Conservation (phyloP, 2,113 vertebrate genomes). For the Mormoops blainvillei region DNA sequence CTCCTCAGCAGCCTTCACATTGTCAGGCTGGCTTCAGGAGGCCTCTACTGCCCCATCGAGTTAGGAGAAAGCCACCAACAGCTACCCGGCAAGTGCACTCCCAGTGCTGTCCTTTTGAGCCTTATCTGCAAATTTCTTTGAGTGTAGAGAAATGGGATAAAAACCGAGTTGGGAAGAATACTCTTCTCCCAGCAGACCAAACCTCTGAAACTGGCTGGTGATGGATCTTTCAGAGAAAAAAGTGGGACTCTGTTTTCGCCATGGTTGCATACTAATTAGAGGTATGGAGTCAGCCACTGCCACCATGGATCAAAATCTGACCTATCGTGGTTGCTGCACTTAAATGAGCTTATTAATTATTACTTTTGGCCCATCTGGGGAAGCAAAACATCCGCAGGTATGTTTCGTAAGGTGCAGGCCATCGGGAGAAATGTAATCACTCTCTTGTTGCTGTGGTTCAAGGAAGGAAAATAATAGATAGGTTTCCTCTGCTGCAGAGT, state of each 20-base stretch:
- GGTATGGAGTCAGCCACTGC: not conserved
- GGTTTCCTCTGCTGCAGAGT: not conserved
- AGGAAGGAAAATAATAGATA: not conserved
- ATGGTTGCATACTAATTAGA: slow-evolving; percentile 26
- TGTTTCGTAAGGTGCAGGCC: not conserved
- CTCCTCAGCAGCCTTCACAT: not conserved
- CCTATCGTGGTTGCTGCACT: not conserved
- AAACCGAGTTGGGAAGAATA: not conserved
- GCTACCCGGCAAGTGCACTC: not conserved
- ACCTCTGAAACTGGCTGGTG: slow-evolving; percentile 26
- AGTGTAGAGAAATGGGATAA: not conserved
- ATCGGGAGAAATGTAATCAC: not conserved
- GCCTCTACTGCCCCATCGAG: not conserved
- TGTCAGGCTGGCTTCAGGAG: not conserved
- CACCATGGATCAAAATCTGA: not conserved
- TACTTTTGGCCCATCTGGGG: not conserved
- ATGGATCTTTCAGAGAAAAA: slow-evolving; percentile 47
- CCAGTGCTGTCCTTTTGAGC: not conserved
- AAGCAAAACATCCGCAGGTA: not conserved
- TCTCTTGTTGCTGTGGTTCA: not conserved
- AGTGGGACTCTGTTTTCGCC: not conserved
- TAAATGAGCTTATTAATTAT: not conserved
- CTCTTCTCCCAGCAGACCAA: not conserved
- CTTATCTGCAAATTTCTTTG: not conserved
- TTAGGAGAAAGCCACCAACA: not conserved